Percentiles rank a stretch among this genome's conserved stretches.
These are phyloP conservation scores for Acanthurus leucopareius DNA, from an alignment of 2,797 vertebrate genomes.

Conservation along the genomic window DNA sequence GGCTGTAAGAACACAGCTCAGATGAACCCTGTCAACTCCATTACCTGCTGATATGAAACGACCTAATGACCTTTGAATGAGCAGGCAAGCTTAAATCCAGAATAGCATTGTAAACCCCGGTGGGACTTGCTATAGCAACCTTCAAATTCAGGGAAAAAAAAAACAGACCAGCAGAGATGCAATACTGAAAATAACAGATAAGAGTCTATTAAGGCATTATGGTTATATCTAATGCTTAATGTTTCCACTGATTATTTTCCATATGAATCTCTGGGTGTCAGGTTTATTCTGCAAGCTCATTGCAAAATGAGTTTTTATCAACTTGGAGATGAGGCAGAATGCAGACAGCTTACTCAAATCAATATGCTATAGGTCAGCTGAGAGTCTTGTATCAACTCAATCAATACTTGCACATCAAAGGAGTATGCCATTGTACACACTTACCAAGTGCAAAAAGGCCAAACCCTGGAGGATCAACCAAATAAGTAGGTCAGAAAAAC, in stretches of 20 bases:
- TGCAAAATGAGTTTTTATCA: conserved; percentile 75
- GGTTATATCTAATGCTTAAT: conserved; percentile 9
- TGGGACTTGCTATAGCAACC: conserved; percentile 58
- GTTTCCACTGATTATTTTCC: conserved; percentile 45
- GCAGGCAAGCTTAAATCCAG: conserved; percentile 67
- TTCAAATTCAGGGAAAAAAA: conserved; percentile 25
- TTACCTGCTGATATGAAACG: conserved; percentile 81
- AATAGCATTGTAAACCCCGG: conserved; percentile 56
- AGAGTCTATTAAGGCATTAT: conserved; percentile 33
- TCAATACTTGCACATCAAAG: conserved; percentile 84
- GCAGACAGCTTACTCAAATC: conserved; percentile 75
- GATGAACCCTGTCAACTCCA: conserved; percentile 83
- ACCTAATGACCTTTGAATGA: conserved; percentile 83
- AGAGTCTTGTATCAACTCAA: conserved; percentile 81
- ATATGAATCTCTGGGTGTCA: conserved; percentile 27
- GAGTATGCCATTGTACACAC: conserved; percentile 75
- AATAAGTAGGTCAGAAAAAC: conserved; percentile 83
- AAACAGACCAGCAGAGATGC: conserved; percentile 21
- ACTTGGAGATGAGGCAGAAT: conserved; percentile 60
- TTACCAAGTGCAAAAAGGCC: conserved; percentile 82
- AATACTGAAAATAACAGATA: conserved; percentile 32
- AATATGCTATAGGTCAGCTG: conserved; percentile 83
- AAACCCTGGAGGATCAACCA: conserved; percentile 76
- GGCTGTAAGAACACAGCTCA: conserved; percentile 74
- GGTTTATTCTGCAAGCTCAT: conserved; percentile 45